Conservation (phyloP, 2,797 vertebrate genomes). For the Margarornis squamiger region DNA sequence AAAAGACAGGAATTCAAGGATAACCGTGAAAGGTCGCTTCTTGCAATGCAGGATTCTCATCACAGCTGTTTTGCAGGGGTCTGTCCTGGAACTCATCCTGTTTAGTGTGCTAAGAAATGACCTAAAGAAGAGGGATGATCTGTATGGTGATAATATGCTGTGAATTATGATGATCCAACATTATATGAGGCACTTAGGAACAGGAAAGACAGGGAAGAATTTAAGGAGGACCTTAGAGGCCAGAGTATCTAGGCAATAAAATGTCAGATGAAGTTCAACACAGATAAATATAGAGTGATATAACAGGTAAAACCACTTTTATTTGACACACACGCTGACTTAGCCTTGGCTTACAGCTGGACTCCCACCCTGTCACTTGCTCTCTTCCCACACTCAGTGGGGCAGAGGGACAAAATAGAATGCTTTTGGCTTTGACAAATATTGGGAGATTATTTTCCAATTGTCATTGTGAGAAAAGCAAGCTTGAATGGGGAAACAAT, state of each 20-base stretch:
- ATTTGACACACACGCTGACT: neutral
- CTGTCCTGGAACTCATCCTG: neutral
- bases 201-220: neutral
- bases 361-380: neutral
- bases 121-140: neutral
- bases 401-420: neutral
- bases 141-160: neutral
- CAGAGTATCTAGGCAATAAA: neutral
- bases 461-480: rapidly evolving
- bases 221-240: neutral
- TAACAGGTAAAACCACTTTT: neutral
- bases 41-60: neutral
- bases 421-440: neutral
- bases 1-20: neutral
- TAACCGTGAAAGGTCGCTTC: neutral
- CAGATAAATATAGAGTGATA: neutral
- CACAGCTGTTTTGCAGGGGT: neutral
- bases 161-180: neutral
- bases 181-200: neutral
- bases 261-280: neutral
- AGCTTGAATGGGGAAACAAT: neutral
- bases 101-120: neutral
- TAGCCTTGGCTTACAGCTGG: neutral
- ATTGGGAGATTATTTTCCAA: neutral
- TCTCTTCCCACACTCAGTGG: neutral